phyloP scores from a whole-genome alignment of 30 jellyfish, hydroid and myxozoan species.

The Rhopilema esculentum region DNA sequence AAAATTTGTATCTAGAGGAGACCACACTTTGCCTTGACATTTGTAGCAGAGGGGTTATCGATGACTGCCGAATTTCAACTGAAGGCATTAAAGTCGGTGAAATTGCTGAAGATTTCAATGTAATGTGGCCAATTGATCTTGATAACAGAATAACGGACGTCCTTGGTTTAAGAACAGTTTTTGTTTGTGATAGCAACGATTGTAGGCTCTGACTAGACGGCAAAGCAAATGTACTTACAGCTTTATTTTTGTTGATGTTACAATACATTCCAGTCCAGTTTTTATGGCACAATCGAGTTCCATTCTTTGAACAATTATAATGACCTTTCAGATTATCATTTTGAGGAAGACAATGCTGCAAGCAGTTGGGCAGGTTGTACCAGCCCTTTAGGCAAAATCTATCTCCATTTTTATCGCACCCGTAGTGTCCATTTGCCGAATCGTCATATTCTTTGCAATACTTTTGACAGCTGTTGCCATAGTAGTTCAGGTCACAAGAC shows the following conservation, averaged over 20 bases:
- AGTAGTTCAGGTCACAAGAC: conserved; percentile 13
- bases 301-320: conserved; percentile 53
- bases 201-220: neutral
- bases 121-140: too few species aligned
- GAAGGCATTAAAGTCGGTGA: too few species aligned
- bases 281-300: conserved; percentile 30
- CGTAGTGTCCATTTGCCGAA: conserved; percentile 46
- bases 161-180: neutral
- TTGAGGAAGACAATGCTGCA: conserved; percentile 28
- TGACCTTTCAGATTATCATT: conserved; percentile 68
- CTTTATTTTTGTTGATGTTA: neutral
- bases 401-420: conserved; percentile 35
- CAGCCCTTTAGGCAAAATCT: conserved; percentile 45
- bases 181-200: neutral
- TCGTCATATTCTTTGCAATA: conserved; percentile 41
- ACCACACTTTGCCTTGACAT: too few species aligned
- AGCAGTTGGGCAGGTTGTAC: conserved; percentile 40
- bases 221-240: neutral
- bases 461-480: conserved; percentile 20
- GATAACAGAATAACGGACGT: neutral
- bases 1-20: too few species aligned
- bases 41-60: too few species aligned
- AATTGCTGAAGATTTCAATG: too few species aligned
- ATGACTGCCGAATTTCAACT: too few species aligned
- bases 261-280: conserved; percentile 11